Conservation (phyloP, 2,113 vertebrate genomes). For the Oryzias curvinotus region DNA sequence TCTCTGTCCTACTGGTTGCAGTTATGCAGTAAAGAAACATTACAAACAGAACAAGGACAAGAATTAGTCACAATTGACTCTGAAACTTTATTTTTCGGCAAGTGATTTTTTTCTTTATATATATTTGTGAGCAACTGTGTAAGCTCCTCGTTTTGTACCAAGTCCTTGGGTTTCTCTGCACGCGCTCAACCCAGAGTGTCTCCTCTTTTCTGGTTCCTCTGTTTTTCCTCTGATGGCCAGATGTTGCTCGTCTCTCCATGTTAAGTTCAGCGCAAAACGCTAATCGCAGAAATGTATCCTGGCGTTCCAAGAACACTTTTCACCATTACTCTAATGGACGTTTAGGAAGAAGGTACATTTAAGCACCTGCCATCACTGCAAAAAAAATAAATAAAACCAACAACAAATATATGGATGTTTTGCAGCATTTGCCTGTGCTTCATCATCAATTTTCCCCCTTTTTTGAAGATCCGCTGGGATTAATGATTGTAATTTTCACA, state of each 20-base stretch:
- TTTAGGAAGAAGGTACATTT: constrained; percentile 37
- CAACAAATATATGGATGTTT: constrained; percentile 52
- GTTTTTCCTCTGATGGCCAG: constrained; percentile 42
- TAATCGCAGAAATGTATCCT: constrained; percentile 36
- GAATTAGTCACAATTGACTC: constrained; percentile 67
- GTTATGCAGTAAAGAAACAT: constrained; percentile 86
- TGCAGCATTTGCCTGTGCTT: constrained; percentile 20
- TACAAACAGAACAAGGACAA: constrained; percentile 73
- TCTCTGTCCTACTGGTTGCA: constrained; percentile 59
- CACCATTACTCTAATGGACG: constrained; percentile 51
- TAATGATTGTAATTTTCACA: constrained; percentile 83
- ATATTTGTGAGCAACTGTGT: constrained; percentile 59
- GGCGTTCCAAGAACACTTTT: constrained; percentile 39
- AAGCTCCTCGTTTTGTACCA: constrained; percentile 26
- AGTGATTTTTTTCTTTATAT: constrained; percentile 12
- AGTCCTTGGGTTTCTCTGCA: constrained; percentile 34
- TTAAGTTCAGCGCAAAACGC: constrained; percentile 55
- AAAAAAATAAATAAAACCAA: constrained; percentile 8
- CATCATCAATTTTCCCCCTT: constrained; percentile 40
- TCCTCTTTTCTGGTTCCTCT: constrained; percentile 57
- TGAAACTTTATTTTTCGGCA: neutral
- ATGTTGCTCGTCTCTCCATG: constrained; percentile 46
- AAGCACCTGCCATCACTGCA: constrained; percentile 49
- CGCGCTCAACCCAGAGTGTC: constrained; percentile 27
- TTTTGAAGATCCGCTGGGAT: constrained; percentile 57